A percentile compares a stretch with the other conserved stretches of the same genome.
phyloP scores from a whole-genome alignment of 2,797 vertebrate species.

The Gouania willdenowi region DNA sequence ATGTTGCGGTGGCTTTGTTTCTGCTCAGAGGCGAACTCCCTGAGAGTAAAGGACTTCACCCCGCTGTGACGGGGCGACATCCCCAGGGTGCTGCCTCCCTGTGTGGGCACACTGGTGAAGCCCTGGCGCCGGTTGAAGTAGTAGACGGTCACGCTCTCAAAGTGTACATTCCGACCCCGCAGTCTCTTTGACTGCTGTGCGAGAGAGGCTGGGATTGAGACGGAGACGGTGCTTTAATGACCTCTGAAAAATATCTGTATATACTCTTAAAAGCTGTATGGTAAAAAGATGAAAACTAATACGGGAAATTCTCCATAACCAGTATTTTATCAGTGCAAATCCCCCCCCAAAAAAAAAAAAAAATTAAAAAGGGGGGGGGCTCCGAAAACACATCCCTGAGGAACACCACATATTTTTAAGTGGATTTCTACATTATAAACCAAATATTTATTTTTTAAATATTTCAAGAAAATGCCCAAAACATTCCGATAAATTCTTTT shows the following conservation, averaged over 20 bases:
- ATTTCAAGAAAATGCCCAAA: too few species aligned
- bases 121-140: slow-evolving; percentile 92
- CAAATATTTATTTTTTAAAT: too few species aligned
- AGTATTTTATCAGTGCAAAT: too few species aligned
- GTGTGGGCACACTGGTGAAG: slow-evolving; percentile 93
- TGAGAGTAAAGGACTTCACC: slow-evolving; percentile 83
- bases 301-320: too few species aligned
- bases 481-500: too few species aligned
- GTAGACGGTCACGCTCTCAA: slow-evolving; percentile 92
- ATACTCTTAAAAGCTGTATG: too few species aligned
- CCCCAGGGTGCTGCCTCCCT: slow-evolving; percentile 90
- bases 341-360: neutral
- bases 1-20: slow-evolving; percentile 86
- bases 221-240: neutral
- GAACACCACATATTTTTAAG: neutral
- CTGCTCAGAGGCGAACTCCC: slow-evolving; percentile 90
- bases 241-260: too few species aligned
- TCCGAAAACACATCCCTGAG: neutral
- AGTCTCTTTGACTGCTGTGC: slow-evolving; percentile 85
- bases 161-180: slow-evolving; percentile 86
- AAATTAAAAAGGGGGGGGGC: neutral
- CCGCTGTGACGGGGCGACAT: slow-evolving; percentile 91
- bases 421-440: too few species aligned
- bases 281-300: too few species aligned
- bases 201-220: slow-evolving; percentile 76